Evolutionary conservation across 2,888 invertebrate species (phyloP).

Genomic region (Frankliniella intonsa): DNA sequence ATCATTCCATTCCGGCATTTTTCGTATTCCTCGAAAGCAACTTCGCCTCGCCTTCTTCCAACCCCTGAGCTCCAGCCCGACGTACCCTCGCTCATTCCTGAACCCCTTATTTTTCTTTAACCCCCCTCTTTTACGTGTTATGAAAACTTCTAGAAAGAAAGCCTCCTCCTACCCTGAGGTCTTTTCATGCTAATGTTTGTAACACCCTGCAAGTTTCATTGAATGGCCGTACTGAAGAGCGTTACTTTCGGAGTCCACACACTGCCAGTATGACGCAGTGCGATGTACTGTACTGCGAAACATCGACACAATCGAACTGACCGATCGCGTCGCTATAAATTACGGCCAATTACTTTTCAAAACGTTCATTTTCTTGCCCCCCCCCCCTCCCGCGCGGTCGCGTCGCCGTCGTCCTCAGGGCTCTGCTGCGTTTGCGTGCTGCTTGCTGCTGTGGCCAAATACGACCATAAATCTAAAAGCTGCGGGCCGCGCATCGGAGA

Average conservation of each 20-base stretch:
- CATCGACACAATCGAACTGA: slow-evolving; percentile 17
- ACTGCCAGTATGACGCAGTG: no score
- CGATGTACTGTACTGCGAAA: not conserved
- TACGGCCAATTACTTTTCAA: slow-evolving; percentile 20
- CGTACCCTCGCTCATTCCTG: not conserved
- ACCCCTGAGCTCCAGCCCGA: not conserved
- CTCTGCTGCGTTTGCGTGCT: not conserved
- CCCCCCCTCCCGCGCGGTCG: not conserved
- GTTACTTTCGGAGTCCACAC: no score
- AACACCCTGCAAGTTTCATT: no score
- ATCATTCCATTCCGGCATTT: slow-evolving; percentile 17
- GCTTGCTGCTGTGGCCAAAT: not conserved
- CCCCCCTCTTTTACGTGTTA: no score
- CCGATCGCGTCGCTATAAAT: slow-evolving; percentile 12
- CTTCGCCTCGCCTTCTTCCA: not conserved
- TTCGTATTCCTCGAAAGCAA: not conserved
- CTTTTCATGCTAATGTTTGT: no score
- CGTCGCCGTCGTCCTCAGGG: not conserved
- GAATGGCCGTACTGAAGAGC: no score
- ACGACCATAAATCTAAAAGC: not conserved
- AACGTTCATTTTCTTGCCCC: not conserved
- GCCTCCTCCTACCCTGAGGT: no score
- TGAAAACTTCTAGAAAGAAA: no score
- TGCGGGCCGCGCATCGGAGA: not conserved
- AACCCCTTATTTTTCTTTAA: no score